Evolutionary conservation across 2,888 invertebrate species (phyloP), one percentile per base, ranked within the genome.

Genomic region (Maniola hyperantus): DNA sequence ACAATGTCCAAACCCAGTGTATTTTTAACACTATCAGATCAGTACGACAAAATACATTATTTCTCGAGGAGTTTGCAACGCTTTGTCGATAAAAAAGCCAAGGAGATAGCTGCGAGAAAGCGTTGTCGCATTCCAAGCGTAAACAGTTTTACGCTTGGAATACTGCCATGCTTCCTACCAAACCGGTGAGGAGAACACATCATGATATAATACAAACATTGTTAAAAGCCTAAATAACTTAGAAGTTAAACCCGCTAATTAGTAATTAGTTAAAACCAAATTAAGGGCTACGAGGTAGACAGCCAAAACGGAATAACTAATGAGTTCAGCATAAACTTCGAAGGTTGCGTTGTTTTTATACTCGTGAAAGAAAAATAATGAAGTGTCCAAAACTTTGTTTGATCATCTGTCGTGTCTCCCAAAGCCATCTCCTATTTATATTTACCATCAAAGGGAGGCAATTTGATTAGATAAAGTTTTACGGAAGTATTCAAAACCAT

Each of bases 321-420:
- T 53, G 51, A 53, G 26, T 26, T 15, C 2, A 20, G 11, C 6
- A 10, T 39, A 20, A 57, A 42, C 39, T 57, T 36, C 26, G 26
- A 51, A 51, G 50, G 20, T 54, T 54, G 10, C 54, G 57, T 20
- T 57, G 57, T 42, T 46, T 55, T 59, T 46, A 18, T 42, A 7
- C 11, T 20, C 20, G 6, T 33, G 11, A 33, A 46, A 42, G 57
- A 39, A 59, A 59, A 59, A 59, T 59, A 59, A 48, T 18, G 36
- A 60, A 50, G 34, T 60, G 18, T 50, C 48, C 34, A 1, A 46
- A 60, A 60, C 50, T 48, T 60, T 60, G 48, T 7, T n/a, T 18
- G 36, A 36, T 33, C 59, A 18, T 48, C 36, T 60, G 48, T 18
- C 36, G 36, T 18, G 42, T 13, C 42, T 36, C 26, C n/a, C 54